Evolutionary conservation across 2,888 invertebrate genomes (phyloP).

Genomic region (Malthinus flaveolus): DNA sequence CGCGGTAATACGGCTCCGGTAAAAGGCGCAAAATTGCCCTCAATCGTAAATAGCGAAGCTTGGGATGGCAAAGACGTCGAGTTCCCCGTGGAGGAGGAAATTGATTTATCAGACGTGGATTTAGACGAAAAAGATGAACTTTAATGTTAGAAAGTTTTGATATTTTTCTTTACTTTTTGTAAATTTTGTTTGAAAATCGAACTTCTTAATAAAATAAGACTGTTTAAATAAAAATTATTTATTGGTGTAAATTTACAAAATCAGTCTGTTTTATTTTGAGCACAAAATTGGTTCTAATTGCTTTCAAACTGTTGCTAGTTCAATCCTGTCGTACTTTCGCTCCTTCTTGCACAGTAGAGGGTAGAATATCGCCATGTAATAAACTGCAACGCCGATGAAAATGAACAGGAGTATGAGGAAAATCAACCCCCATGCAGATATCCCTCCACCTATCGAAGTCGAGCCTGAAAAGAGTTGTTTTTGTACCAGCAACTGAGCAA

Average conservation of each 20-base stretch:
- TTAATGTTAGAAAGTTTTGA: slow-evolving; percentile 51
- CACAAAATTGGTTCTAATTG: too few relatives aligned
- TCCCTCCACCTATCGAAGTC: slow-evolving; percentile 51
- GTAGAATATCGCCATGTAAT: slow-evolving; percentile 69
- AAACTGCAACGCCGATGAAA: slow-evolving; percentile 59
- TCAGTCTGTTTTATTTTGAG: slow-evolving; percentile 13
- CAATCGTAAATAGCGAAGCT: slow-evolving; percentile 65
- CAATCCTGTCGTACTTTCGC: slow-evolving; percentile 62
- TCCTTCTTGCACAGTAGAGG: slow-evolving; percentile 64
- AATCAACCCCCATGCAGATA: slow-evolving; percentile 70
- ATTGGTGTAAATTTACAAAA: slow-evolving; percentile 8
- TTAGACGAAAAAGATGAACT: slow-evolving; percentile 80
- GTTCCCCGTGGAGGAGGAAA: slow-evolving; percentile 83
- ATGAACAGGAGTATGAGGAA: slow-evolving; percentile 59
- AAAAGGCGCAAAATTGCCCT: slow-evolving; percentile 80
- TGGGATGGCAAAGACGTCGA: slow-evolving; percentile 98
- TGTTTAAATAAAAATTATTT: slow-evolving; percentile 12
- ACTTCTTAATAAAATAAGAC: slow-evolving; percentile 11
- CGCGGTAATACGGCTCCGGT: slow-evolving; percentile 88
- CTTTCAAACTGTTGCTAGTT: slow-evolving; percentile 52
- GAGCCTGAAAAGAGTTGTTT: too few relatives aligned
- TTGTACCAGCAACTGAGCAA: too few relatives aligned
- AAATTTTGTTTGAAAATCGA: slow-evolving; percentile 3
- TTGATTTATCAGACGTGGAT: slow-evolving; percentile 88
- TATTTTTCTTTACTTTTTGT: slow-evolving; percentile 1